Base-by-base conservation (phyloP, 2,797 vertebrate species). In the Sebastes minor region DNA sequence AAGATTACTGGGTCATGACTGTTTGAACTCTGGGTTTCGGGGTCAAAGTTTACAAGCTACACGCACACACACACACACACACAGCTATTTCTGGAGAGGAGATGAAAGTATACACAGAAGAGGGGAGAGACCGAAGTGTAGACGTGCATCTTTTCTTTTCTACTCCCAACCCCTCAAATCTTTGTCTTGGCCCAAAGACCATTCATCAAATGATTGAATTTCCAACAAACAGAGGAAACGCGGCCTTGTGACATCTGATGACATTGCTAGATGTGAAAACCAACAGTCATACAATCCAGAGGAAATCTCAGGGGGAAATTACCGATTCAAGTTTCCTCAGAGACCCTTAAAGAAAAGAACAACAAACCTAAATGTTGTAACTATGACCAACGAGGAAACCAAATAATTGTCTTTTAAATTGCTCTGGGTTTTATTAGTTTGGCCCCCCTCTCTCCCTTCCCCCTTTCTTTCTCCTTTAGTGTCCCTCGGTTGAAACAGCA, bases 151-250 rank as follows among this genome's bases (percentile, higher is more conserved):
- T 89, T 91, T 91, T 87, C 80, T 86, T 89, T 86, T 84, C 75
- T 72, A 56, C 81, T 87, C 75, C 69, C 57, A 76, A 85, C 78
- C 83, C 83, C 77, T 83, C 30, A 81, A 88, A 92, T 82, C 81
- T 86, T 23, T 60, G 57, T 59, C 82, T 84, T 92, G 85, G 87
- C 88, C 67, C 64, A 14, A 20, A 60, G 82, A 81, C 86, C 72
- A 88, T 89, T 89, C 74, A 86, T 94, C 87, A 88, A 87, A 86
- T 82, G 65, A 86, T 70, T 86, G 78, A 85, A 76, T 81, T 79
- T 77, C 82, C 85, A 93, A 94, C 92, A 93, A 95, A 93, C 55
- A 80, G 71, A 92, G 90, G 91, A 95, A 93, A 90, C 8, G 11
- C 4, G n/a, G 86, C 78, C 83, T 84, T 13, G 78, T 76, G 76